These are phyloP conservation scores for Neoscelio sp. DNA, from an alignment of 2,888 invertebrate species.

Conservation along the genomic window DNA sequence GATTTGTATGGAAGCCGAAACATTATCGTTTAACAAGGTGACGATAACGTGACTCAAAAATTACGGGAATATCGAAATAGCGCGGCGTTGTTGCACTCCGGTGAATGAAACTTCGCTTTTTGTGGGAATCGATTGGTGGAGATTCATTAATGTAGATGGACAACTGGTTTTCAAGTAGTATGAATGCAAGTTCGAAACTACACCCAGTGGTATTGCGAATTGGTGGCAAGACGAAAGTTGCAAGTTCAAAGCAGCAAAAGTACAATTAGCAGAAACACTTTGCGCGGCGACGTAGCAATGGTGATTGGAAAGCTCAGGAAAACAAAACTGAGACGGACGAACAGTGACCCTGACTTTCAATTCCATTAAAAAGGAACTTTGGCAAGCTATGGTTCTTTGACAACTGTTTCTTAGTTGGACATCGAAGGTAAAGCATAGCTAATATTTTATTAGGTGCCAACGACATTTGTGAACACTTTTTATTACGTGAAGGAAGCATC, in stretches of 20 bases:
- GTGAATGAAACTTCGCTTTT: conserved; percentile 7
- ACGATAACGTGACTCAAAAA: not conserved
- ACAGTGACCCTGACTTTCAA: conserved; percentile 63
- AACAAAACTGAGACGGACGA: conserved; percentile 36
- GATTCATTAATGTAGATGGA: conserved; percentile 61
- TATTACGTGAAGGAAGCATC: no score
- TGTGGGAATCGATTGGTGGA: conserved; percentile 14
- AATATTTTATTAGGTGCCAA: no score
- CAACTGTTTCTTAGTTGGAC: no score
- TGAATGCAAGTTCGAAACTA: conserved; percentile 36
- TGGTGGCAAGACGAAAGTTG: conserved; percentile 16
- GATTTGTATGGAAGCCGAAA: no score
- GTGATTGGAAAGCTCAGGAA: conserved; percentile 56
- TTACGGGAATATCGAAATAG: conserved; percentile 22
- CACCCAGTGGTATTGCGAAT: conserved; percentile 1
- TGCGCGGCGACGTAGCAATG: conserved; percentile 53
- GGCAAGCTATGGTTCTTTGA: not conserved
- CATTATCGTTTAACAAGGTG: not conserved
- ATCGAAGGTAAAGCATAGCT: no score
- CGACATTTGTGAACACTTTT: no score
- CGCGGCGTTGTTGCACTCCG: not conserved
- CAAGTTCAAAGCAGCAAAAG: conserved; percentile 48
- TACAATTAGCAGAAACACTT: conserved; percentile 68
- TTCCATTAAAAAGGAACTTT: conserved; percentile 58
- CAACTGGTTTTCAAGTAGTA: conserved; percentile 60